A percentile compares a stretch with the other conserved stretches of the same genome.
phyloP scores from a whole-genome alignment of 1,140 invertebrate genomes.

The Caenorhabditis tropicalis region DNA sequence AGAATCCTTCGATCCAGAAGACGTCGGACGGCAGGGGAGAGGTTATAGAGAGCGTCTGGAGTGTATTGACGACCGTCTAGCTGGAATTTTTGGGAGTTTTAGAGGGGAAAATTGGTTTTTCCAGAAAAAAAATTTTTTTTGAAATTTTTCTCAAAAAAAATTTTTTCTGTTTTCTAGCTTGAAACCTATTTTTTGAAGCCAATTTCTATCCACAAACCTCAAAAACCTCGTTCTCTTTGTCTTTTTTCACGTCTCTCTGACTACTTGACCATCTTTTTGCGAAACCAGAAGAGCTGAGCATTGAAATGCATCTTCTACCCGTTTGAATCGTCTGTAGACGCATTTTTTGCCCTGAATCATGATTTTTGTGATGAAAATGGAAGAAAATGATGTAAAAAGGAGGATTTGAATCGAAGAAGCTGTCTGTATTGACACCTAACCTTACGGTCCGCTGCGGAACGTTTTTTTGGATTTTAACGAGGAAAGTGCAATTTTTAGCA shows the following conservation, averaged over 20 bases:
- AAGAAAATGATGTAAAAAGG: too few species aligned
- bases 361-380: too few species aligned
- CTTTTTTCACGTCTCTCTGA: neutral
- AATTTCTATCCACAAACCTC: too few species aligned
- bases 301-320: neutral
- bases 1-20: constrained; percentile 47
- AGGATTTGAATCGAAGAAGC: too few species aligned
- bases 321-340: neutral
- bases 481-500: too few species aligned
- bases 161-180: too few species aligned
- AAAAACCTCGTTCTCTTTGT: too few species aligned
- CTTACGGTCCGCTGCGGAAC: too few species aligned
- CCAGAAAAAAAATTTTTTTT: neutral
- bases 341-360: neutral
- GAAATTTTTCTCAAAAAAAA: neutral
- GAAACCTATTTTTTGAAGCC: neutral
- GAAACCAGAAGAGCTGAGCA: neutral
- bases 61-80: constrained; percentile 27
- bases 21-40: constrained; percentile 37
- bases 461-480: too few species aligned
- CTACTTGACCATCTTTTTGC: too few species aligned
- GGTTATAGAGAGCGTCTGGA: constrained; percentile 24
- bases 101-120: neutral
- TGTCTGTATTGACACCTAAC: too few species aligned
- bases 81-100: neutral